These are phyloP conservation scores for Brachypterus glaber DNA, from an alignment of 2,888 invertebrate species.

Conservation along the genomic window DNA sequence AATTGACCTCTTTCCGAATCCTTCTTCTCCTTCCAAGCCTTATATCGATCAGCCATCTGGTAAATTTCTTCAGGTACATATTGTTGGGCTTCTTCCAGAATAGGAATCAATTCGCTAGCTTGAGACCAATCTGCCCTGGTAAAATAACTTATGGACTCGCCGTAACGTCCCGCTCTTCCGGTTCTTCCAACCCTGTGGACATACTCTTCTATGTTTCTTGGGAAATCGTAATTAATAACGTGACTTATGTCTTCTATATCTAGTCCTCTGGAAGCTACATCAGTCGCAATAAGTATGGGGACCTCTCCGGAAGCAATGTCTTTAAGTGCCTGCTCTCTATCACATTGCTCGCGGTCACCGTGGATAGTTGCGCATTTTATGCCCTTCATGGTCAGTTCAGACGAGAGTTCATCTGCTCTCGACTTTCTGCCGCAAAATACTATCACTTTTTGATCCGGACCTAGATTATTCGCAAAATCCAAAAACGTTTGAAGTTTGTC, in stretches of 20 bases:
- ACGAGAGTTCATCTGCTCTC: constrained; percentile 71
- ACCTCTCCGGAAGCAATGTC: constrained; percentile 74
- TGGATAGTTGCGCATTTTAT: constrained; percentile 73
- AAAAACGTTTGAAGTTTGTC: constrained; percentile 59
- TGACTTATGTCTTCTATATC: constrained; percentile 81
- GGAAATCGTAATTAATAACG: constrained; percentile 90
- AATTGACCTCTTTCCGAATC: constrained; percentile 30
- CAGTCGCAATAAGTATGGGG: constrained; percentile 83
- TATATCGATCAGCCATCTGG: constrained; percentile 66
- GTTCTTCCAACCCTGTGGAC: constrained; percentile 94
- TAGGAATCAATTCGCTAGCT: constrained; percentile 71
- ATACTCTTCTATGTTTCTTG: constrained; percentile 90
- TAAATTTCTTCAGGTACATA: constrained; percentile 67
- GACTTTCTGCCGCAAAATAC: constrained; percentile 85
- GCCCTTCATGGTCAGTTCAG: constrained; percentile 63
- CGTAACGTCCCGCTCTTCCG: constrained; percentile 81
- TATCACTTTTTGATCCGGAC: constrained; percentile 70
- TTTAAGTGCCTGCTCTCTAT: constrained; percentile 71
- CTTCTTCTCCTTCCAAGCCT: constrained; percentile 55
- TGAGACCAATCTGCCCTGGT: constrained; percentile 74
- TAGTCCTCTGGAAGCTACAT: constrained; percentile 89
- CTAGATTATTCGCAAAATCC: constrained; percentile 62
- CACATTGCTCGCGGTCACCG: constrained; percentile 71
- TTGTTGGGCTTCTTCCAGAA: constrained; percentile 79
- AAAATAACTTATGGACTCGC: constrained; percentile 74